Base-by-base conservation (phyloP, 1,140 invertebrate genomes). In the Pseudomyrmex pallidus region DNA sequence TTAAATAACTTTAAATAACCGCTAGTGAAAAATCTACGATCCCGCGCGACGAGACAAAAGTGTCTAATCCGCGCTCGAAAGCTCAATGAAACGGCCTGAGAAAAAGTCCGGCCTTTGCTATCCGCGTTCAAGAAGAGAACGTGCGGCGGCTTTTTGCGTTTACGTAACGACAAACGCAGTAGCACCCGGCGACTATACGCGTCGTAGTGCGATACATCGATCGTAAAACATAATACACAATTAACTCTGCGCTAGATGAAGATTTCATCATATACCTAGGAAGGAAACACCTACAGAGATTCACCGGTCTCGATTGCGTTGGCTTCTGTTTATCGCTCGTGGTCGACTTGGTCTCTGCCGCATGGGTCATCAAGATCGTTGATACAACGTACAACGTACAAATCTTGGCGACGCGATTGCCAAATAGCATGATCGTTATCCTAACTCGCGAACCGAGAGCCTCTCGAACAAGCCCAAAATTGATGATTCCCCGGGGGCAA, bases 221-320 rank as follows among this genome's bases (percentile, higher is more conserved):
- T 59, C 50, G 35, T 64, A 22, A 50, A 68, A n/a, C n/a, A n/a
- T n/a, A n/a, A 48, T 57, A 68, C n/a, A 15, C 35, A 35, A 35
- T 35, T 35, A 35, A 35, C 5, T 35, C 46, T 35, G 63, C 35
- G 10, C 20, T 9, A n/a, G 13, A n/a, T 17, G 46, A 57, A 10
- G 46, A 50, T 35, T 59, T 20, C 2, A 48, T 59, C 13, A 48
- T 22, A 78, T 7, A n/a, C 13, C 2, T 10, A 13, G 17, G 20
- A 59, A 48, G 17, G n/a, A 66, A 57, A 92, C 35, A 35, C 92
- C 68, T 91, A 93, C 92, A 90, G 57, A 93, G 25, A 85, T 93
- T 93, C 50, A 93, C 88, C n/a, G 91, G 85, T 77, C 92, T 85
- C 61, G 86, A 76, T 56, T 67, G n/a, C 2, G 20, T 20, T 1